Base-by-base conservation (phyloP, 2,797 vertebrate species). In the Chiroxiphia lanceolata region DNA sequence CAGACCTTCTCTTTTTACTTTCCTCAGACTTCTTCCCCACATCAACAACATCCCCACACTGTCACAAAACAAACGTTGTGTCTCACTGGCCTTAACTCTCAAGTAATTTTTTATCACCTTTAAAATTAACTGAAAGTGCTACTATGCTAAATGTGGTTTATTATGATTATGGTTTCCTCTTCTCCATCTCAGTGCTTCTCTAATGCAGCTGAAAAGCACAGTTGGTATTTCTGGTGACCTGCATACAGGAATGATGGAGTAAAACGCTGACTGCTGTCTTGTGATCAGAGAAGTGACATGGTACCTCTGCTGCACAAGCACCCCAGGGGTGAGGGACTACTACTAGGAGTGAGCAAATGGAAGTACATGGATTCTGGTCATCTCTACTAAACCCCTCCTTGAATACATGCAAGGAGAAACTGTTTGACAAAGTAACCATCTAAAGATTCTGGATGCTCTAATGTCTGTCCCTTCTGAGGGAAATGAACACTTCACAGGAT, bases 81-180 rank as follows among this genome's bases (percentile, higher is more conserved):
- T 60, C 57, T 80, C 27, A 67, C 54, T 71, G 75, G 76, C 63
- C 36, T 89, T 42, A 93, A 69, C 20, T 90, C 81, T 72, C 34
- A 91, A 57, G 47, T 72, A 0, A 88, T 56, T 83, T 87, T 91
- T 83, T 57, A 80, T 83, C 76, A 91, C 40, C 47, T 79, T 69
- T 81, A 85, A 92, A 92, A 80, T 80, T 80, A 88, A 26, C 59
- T 48, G 25, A 84, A 84, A 4, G 20, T 67, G 74, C 82, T 93
- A 88, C 70, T 91, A 65, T 38, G 54, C 61, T 90, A 88, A 65
- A 76, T 79, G 70, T 59, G 31, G n/a, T 90, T 94, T 88, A 69
- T 78, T 72, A 88, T 68, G 33, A 71, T 71, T 57, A 79, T 29
- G 44, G 22, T 50, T 93, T 87, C 42, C 72, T 89, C 34, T 90